Base-by-base conservation (phyloP, 1,140 invertebrate species). In the Drosophila bifasciata region DNA sequence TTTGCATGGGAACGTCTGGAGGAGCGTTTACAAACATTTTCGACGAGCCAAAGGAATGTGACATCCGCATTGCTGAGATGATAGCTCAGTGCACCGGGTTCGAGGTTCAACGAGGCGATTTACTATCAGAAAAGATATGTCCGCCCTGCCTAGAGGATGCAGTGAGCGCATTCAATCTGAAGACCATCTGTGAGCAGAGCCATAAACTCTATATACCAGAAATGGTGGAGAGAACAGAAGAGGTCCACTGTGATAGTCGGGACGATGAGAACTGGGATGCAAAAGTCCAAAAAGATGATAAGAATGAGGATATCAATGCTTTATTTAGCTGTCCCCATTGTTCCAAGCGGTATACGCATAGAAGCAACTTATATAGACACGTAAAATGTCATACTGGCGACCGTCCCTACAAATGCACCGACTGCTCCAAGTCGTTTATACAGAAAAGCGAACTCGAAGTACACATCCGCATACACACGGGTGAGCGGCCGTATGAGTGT, bases 381-480 rank as follows among this genome's bases (percentile, higher is more conserved):
- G 1, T 36, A 1, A 36, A 36, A 13, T 36, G 13, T 13, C 32
- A 36, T 36, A 36, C 32, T 4, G 32, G 32, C 5, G 32, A 36
- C 4, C 46, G 25, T n/a, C 55, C 44, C 44, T 57, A 28, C 5
- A 57, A 51, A 3, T 57, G 55, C 19, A 3, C 16, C 7, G 23
- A 21, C 23, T 57, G 55, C 23, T n/a, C 55, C 2, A 51, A 57
- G 13, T n/a, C 44, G 5, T 57, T 62, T 11, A 17, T 16, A 19
- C n/a, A 23, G 2, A 11, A 36, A 36, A 39, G 39, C 25, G 57
- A 43, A 19, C 59, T 57, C 5, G 40, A 23, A 9, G 40, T 43
- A 5, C 59, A 62, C 39, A 57, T 57, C 0, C 52, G 59, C 1
- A 62, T 40, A 5, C 59, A 62, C 25, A 62, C 59, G 0, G 59